Percentiles rank a stretch among this genome's conserved stretches.
phyloP scores from a whole-genome alignment of 1,140 invertebrate genomes.

The Cotesia chilonis region DNA sequence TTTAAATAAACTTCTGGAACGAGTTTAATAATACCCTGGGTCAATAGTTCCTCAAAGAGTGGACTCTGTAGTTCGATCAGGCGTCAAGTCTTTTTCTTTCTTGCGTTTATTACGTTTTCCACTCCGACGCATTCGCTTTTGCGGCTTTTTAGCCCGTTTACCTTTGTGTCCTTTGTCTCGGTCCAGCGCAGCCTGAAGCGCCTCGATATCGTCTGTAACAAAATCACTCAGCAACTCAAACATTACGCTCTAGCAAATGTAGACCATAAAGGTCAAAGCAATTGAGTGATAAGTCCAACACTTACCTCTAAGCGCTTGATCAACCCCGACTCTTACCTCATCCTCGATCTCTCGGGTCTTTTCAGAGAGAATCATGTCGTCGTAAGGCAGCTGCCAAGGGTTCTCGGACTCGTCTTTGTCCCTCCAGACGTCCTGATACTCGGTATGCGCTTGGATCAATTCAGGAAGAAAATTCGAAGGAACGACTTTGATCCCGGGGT shows the following conservation, averaged over 20 bases:
- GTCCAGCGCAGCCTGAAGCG: constrained; percentile 75
- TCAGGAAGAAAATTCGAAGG: constrained; percentile 66
- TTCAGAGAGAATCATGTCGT: constrained; percentile 82
- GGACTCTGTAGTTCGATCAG: constrained; percentile 90
- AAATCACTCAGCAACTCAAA: too few species aligned
- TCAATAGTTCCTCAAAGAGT: constrained; percentile 89
- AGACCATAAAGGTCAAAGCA: neutral
- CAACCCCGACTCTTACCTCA: constrained; percentile 83
- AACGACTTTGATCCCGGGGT: constrained; percentile 66
- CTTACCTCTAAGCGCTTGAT: constrained; percentile 81
- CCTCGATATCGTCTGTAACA: constrained; percentile 57
- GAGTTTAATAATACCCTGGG: constrained; percentile 87
- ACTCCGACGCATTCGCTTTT: constrained; percentile 79
- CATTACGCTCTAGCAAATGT: too few species aligned
- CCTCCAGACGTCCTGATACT: constrained; percentile 80
- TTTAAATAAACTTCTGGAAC: constrained; percentile 76
- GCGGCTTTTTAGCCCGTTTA: constrained; percentile 82
- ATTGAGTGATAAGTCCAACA: constrained; percentile 2
- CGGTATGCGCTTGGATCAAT: constrained; percentile 61
- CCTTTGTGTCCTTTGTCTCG: constrained; percentile 77
- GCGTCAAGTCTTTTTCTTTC: constrained; percentile 95
- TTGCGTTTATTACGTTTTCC: constrained; percentile 91
- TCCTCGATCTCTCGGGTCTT: constrained; percentile 85
- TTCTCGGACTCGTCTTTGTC: constrained; percentile 79
- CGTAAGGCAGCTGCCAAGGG: constrained; percentile 76